Conservation (phyloP, 2,113 vertebrate species). For the Hippolais icterina region DNA sequence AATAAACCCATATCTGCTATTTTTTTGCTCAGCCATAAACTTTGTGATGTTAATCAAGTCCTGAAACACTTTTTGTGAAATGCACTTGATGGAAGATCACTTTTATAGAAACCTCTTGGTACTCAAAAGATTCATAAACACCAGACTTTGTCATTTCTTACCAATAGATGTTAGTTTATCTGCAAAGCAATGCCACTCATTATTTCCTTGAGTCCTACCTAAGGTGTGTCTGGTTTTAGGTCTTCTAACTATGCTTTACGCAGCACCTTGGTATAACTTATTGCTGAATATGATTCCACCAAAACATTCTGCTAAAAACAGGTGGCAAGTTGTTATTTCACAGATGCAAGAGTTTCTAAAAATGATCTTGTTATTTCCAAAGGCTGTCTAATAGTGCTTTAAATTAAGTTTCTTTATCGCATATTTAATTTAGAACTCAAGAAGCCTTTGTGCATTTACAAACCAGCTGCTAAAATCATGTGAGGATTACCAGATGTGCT, state of each 20-base stretch:
- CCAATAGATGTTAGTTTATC: background rate
- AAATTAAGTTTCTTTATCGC: conserved; percentile 12
- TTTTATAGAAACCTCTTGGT: background rate
- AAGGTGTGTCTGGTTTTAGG: background rate
- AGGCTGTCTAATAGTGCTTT: background rate
- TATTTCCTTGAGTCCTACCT: background rate
- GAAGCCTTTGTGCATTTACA: background rate
- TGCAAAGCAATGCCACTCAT: background rate
- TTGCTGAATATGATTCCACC: background rate
- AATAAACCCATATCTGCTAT: background rate
- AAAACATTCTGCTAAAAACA: conserved; percentile 22
- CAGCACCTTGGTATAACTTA: background rate
- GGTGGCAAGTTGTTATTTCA: conserved; percentile 39
- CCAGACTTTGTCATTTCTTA: background rate
- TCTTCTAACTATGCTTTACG: background rate
- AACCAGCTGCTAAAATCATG: background rate
- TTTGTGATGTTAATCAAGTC: background rate
- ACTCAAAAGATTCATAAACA: background rate
- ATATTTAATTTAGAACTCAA: conserved; percentile 17
- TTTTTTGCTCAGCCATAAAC: background rate
- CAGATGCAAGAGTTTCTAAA: conserved; percentile 30
- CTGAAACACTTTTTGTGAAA: background rate
- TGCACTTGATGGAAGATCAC: background rate
- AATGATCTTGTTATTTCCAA: conserved; percentile 25
- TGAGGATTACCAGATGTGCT: background rate